phyloP scores from a whole-genome alignment of 1,140 invertebrate genomes.

The Drepana arcuata region DNA sequence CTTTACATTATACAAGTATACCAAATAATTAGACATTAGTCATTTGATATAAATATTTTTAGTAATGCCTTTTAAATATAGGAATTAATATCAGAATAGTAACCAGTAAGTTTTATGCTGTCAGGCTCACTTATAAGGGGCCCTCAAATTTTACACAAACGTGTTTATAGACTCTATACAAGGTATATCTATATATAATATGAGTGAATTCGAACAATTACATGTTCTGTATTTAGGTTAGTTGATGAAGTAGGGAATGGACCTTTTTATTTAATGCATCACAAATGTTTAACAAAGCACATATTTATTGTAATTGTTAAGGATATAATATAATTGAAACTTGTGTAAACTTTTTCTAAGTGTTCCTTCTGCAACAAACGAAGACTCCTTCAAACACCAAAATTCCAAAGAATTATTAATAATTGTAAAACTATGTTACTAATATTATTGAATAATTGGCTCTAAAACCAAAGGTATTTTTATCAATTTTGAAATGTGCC shows the following conservation, averaged over 20 bases:
- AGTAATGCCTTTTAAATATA: constrained; percentile 23
- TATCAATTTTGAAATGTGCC: constrained; percentile 50
- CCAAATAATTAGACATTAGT: constrained; percentile 58
- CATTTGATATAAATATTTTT: constrained; percentile 24
- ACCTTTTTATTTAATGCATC: constrained; percentile 32
- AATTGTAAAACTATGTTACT: too few relatives aligned
- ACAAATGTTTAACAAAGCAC: constrained; percentile 35
- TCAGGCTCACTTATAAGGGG: too few relatives aligned
- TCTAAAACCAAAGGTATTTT: constrained; percentile 53
- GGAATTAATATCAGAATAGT: too few relatives aligned
- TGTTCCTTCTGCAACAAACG: too few relatives aligned
- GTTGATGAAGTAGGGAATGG: too few relatives aligned
- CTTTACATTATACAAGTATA: constrained; percentile 41
- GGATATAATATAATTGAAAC: constrained; percentile 4
- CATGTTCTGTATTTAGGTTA: constrained; percentile 26
- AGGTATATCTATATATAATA: too few relatives aligned
- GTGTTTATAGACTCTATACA: too few relatives aligned
- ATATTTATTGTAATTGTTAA: constrained; percentile 15
- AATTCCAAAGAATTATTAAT: too few relatives aligned
- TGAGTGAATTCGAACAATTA: constrained; percentile 42
- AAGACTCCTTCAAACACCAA: constrained; percentile 6
- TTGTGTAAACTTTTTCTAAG: too few relatives aligned
- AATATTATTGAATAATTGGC: too few relatives aligned
- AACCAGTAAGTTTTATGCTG: too few relatives aligned
- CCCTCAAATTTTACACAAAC: too few relatives aligned